Percentiles rank a stretch among this genome's conserved stretches.
Conservation (phyloP, 2,113 vertebrate species). For the Arenaria interpres region DNA sequence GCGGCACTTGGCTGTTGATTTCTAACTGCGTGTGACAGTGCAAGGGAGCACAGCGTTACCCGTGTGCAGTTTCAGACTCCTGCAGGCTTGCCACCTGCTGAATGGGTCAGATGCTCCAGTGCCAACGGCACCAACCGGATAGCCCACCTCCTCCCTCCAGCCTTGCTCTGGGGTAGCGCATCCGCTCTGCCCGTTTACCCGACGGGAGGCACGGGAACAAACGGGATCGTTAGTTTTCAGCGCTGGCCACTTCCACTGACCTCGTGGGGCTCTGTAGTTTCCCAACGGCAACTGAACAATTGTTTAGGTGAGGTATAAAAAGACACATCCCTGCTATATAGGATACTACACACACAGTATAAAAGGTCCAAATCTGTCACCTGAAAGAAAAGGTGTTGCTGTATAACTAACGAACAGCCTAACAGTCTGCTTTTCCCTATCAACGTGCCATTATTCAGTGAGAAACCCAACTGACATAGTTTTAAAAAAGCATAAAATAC, state of each 20-base stretch:
- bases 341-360: not conserved
- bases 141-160: not conserved
- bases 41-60: not conserved
- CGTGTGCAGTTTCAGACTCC: not conserved
- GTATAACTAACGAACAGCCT: not conserved
- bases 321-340: not conserved
- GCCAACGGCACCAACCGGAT: not conserved
- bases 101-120: not conserved
- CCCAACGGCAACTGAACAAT: not conserved
- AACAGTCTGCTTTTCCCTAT: not conserved
- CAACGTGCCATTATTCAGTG: not conserved
- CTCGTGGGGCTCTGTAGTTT: not conserved
- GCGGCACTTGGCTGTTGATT: not conserved
- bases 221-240: not conserved
- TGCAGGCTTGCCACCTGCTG: not conserved
- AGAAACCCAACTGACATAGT: not conserved
- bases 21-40: not conserved
- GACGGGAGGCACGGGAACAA: not conserved
- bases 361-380: not conserved
- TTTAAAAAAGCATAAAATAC: not conserved
- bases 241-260: not conserved
- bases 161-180: not conserved
- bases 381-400: not conserved
- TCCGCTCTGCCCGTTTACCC: not conserved
- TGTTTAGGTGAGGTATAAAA: not conserved